Conservation (phyloP, 2,113 vertebrate genomes). For the Cynocephalus volans region DNA sequence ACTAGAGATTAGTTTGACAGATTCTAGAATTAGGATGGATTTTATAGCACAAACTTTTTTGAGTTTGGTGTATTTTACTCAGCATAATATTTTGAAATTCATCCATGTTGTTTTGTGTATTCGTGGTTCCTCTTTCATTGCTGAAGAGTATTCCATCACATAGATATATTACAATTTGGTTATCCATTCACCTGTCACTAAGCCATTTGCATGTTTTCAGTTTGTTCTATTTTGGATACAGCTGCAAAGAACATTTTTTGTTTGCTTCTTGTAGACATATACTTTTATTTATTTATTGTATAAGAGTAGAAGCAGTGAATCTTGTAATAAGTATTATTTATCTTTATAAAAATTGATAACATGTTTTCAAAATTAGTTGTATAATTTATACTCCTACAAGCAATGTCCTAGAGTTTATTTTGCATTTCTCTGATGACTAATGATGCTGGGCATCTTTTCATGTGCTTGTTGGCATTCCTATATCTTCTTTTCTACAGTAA, state of each 20-base stretch:
- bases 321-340: slow-evolving; percentile 20
- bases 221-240: slow-evolving; percentile 22
- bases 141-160: not conserved
- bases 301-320: not conserved
- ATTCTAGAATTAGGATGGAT: not conserved
- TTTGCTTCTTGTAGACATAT: not conserved
- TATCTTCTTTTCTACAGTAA: not conserved
- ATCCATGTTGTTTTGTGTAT: not conserved
- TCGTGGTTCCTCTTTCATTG: not conserved
- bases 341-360: not conserved
- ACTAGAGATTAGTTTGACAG: not conserved
- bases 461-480: not conserved
- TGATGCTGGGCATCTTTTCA: not conserved
- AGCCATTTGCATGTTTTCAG: not conserved
- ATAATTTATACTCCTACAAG: not conserved
- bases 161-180: not conserved
- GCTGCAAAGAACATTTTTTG: not conserved
- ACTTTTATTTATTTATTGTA: slow-evolving; percentile 3
- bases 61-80: not conserved
- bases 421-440: slow-evolving; percentile 15
- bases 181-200: not conserved
- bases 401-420: slow-evolving; percentile 15
- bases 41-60: not conserved
- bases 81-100: not conserved
- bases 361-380: slow-evolving; percentile 24